Conservation (phyloP, 2,888 invertebrate species). For the Melieria omissa region DNA sequence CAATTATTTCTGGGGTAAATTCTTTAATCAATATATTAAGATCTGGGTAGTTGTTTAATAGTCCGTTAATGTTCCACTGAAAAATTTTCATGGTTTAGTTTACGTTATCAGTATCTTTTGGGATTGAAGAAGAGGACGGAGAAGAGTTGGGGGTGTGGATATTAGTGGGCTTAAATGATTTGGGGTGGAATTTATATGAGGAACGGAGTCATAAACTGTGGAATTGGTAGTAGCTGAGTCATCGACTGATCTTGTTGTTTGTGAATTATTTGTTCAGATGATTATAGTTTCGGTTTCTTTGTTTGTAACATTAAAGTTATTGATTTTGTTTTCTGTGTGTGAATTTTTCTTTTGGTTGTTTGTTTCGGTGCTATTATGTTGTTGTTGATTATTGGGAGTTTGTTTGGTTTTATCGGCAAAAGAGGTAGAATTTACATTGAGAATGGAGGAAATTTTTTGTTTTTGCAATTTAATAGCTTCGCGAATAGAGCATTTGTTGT, state of each 20-base stretch:
- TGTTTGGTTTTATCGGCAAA: background rate
- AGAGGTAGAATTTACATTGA: background rate
- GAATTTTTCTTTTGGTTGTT: background rate
- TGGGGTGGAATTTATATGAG: too few species aligned
- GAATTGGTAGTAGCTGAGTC: background rate
- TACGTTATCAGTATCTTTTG: too few species aligned
- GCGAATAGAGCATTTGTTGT: conserved; percentile 2
- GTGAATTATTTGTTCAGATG: background rate
- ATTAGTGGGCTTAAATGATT: too few species aligned
- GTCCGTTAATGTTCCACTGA: background rate
- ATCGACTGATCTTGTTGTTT: background rate
- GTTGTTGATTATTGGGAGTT: background rate
- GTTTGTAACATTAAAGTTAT: background rate
- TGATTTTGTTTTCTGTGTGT: background rate
- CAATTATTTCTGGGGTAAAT: background rate
- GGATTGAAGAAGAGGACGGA: too few species aligned
- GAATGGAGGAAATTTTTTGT: background rate
- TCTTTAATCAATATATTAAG: background rate
- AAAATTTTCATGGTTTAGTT: background rate
- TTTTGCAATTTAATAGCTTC: background rate
- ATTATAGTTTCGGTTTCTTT: conserved; percentile 3
- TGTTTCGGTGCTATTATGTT: background rate
- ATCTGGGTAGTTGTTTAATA: background rate
- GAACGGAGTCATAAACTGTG: background rate
- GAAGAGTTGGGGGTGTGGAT: too few species aligned